phyloP scores from a whole-genome alignment of 2,113 vertebrate species.

The Leucoraja erinaceus region DNA sequence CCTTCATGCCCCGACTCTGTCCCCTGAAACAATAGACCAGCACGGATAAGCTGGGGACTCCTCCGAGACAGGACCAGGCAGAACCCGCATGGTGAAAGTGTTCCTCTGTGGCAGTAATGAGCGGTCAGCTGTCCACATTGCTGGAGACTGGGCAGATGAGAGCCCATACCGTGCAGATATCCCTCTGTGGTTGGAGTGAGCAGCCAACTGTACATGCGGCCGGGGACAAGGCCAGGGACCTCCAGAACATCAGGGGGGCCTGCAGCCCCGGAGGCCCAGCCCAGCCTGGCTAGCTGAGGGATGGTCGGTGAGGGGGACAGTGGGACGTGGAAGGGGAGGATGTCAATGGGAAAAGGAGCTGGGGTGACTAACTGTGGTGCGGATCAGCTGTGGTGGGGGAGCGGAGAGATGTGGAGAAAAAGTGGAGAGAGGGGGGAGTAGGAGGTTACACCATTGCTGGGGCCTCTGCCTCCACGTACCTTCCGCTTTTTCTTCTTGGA shows the following conservation, averaged over 20 bases:
- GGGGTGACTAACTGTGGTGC: neutral
- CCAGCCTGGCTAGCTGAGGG: no score
- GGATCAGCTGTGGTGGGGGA: neutral
- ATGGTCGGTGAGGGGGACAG: no score
- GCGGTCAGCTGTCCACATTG: no score
- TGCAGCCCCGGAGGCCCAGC: no score
- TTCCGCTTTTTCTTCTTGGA: conserved; percentile 78
- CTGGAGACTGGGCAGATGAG: no score
- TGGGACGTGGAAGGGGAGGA: no score
- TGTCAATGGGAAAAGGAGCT: no score
- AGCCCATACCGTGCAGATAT: no score
- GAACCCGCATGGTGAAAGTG: no score
- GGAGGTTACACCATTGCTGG: no score
- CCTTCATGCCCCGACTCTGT: conserved; percentile 62
- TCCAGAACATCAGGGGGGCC: no score
- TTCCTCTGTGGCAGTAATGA: no score
- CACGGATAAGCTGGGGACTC: neutral
- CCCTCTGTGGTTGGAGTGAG: neutral
- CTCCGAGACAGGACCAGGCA: neutral
- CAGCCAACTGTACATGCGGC: neutral
- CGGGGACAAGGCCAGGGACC: neutral
- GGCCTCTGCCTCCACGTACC: conserved; percentile 49
- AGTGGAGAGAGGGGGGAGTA: neutral
- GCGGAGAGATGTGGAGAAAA: neutral
- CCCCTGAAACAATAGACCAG: conserved; percentile 50